Base-by-base conservation (phyloP, 2,113 vertebrate genomes). In the Ceratotherium simum region DNA sequence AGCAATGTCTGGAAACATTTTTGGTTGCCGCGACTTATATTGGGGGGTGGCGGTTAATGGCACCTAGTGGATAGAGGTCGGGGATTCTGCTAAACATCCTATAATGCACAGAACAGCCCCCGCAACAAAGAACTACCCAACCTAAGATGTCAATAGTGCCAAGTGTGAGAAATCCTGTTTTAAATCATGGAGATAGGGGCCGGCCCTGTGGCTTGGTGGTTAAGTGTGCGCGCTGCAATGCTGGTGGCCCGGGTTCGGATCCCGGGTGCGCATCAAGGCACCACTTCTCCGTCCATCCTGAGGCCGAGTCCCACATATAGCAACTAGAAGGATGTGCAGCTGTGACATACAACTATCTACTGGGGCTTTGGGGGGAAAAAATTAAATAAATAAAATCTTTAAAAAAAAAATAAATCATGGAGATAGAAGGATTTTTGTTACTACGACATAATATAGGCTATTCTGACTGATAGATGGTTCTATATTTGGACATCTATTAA, bases 401-500 rank as follows among this genome's bases (percentile, higher is more conserved):
- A n/a, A n/a, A n/a, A n/a, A n/a, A n/a, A n/a, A n/a, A n/a, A n/a
- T 70, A 56, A 51, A 42, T 91, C 31, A n/a, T 33, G 23, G 29
- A 87, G 39, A 29, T 48, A 78, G 20, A 70, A 90, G 16, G 10
- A 27, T 39, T 36, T 56, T 81, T 76, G 58, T 60, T 72, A 29
- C 9, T 65, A 60, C 10, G 51, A 10, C 33, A 72, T 86, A 85
- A 62, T 69, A 14, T n/a, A 46, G 81, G 39, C 17, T 84, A 82
- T 90, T 85, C 60, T 92, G 48, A 97, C 5, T 67, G 21, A 86
- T 6, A 73, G 10, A 29, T 58, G 12, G 5, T 31, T 70, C 13
- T 58, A 81, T 94, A 82, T 75, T 92, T 94, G 48, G 51, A 92
- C 80, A 92, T 78, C 36, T 81, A 5, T 87, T 81, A 70, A 29